Conservation (phyloP, 2,113 vertebrate genomes). For the Abramis brama region DNA sequence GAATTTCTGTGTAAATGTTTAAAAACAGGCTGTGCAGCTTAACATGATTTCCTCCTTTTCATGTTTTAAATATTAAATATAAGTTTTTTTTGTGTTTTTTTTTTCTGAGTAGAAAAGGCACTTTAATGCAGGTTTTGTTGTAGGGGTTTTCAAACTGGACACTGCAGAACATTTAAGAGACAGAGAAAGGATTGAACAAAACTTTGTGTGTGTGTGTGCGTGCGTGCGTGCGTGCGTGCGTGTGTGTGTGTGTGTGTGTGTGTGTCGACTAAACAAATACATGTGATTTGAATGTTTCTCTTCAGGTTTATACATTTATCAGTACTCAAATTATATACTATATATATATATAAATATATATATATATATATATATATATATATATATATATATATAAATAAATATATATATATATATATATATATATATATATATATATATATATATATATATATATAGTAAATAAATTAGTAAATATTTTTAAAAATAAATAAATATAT, state of each 20-base stretch:
- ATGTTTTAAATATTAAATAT: slow-evolving; percentile 18
- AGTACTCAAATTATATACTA: not conserved
- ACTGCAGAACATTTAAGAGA: not conserved
- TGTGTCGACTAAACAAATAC: not conserved
- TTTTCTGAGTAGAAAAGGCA: slow-evolving; percentile 30
- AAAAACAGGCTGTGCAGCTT: not conserved
- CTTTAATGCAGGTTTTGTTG: slow-evolving; percentile 23
- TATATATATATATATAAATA: too few species aligned
- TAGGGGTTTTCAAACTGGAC: not conserved
- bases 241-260: too few species aligned
- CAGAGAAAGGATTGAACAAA: not conserved
- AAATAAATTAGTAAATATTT: not conserved
- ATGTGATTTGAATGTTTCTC: not conserved
- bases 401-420: too few species aligned
- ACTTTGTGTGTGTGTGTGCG: too few species aligned
- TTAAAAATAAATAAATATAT: too few species aligned
- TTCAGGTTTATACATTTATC: not conserved
- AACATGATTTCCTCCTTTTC: not conserved
- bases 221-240: too few species aligned
- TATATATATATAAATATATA: too few species aligned
- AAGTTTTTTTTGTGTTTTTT: slow-evolving; percentile 18
- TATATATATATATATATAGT: too few species aligned
- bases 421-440: too few species aligned
- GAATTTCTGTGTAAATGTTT: slow-evolving; percentile 23
- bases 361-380: too few species aligned